Base-by-base conservation (phyloP, 2,113 vertebrate species). In the Zootoca vivipara region DNA sequence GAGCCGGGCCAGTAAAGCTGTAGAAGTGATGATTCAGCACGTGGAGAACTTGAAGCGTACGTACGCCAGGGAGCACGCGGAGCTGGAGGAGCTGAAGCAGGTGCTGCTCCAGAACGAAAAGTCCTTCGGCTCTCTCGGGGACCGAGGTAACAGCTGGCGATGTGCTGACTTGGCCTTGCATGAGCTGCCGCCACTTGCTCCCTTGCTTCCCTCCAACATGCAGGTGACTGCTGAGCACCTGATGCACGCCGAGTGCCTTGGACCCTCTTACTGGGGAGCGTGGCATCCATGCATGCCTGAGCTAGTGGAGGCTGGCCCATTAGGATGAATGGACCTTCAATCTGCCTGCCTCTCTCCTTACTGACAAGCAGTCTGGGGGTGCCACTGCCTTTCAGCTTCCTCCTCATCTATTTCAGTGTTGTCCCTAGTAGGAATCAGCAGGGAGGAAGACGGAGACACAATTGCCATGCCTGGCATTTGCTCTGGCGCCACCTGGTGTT, bases 21-120 rank as follows among this genome's bases (percentile, higher is more conserved):
- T 99, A 89, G 99, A 99, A 93, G 98, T 99, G 80, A 99, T 99
- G 99, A 99, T 99, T 92, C 99, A 98, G 89, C 98, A 99, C 0
- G 99, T 99, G 78, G 99, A 99, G 94, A 99, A 99, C 95, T 92
- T 99, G 95, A 98, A 98, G 94, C 96, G 99, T 78, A 97, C 98
- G 96, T 99, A 99, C 0, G 96, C 98, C 1, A 99, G 98, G 78
- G 99, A 99, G 35, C 99, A 99, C 0, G 94, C 98, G 0, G 99
- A 99, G 85, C 96, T 99, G 18, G 95, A 99, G 93, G 99, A 99
- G 91, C 97, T 99, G 64, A 97, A 98, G 83, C 97, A 98, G 93
- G 95, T 97, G 2, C 96, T 99, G 46, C 87, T 98, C 88, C 98
- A 98, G 89, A 99, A 97, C 0, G 98, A 99, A 90, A 96, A 97